Percentiles rank a stretch among this genome's conserved stretches.
Evolutionary conservation across 2,888 invertebrate genomes (phyloP).

Genomic region (Eubasilissa splendida): DNA sequence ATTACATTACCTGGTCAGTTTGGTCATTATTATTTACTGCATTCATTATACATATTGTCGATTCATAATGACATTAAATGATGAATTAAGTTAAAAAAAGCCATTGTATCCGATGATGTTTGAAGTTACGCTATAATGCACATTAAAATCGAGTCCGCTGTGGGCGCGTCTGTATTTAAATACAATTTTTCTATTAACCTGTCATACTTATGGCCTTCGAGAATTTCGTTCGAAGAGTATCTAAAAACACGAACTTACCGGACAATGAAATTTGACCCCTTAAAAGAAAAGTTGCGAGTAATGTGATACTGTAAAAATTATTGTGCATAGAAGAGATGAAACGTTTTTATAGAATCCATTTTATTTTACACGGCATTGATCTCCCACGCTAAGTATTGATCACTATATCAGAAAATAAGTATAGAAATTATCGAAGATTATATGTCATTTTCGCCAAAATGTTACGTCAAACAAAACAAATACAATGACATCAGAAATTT

Average conservation of each 20-base stretch:
- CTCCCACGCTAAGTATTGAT: constrained; percentile 18
- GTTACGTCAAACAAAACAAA: background rate
- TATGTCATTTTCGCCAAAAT: background rate
- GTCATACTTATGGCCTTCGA: constrained; percentile 13
- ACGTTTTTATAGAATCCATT: background rate
- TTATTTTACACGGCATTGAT: constrained; percentile 5
- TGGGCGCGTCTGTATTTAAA: constrained; percentile 24
- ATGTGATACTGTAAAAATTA: background rate
- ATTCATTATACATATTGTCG: background rate
- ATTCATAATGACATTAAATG: background rate
- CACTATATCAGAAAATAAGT: background rate
- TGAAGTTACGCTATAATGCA: constrained; percentile 11
- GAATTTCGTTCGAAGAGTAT: background rate
- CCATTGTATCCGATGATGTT: background rate
- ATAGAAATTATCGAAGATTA: constrained; percentile 2
- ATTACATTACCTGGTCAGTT: too few species aligned
- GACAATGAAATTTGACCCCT: background rate
- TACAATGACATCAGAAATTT: constrained; percentile 11
- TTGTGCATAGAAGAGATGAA: background rate
- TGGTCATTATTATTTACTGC: background rate
- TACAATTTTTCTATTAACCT: constrained; percentile 3
- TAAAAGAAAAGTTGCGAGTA: background rate
- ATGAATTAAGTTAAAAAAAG: background rate
- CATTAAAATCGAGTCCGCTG: background rate
- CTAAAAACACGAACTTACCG: background rate